Base-by-base conservation (phyloP, 2,113 vertebrate genomes). In the Anolis carolinensis region DNA sequence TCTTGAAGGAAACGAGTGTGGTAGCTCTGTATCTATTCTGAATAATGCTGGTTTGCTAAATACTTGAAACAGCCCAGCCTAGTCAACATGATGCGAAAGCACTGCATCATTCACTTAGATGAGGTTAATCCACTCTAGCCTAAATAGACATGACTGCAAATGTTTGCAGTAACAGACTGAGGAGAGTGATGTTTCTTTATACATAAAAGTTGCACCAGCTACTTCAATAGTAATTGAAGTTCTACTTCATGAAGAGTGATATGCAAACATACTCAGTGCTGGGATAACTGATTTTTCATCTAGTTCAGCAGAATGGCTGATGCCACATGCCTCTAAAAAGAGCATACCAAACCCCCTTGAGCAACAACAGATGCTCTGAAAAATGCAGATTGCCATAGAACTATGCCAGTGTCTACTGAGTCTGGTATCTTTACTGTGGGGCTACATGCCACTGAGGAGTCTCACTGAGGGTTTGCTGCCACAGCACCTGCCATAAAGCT, bases 401-500 rank as follows among this genome's bases (percentile, higher is more conserved):
- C 0, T 0, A 81, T 21, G 82, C 30, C 55, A 67, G 20, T 1
- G 18, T 59, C 16, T n/a, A 5, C 20, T 68, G 77, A 70, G 81
- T 76, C 86, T 50, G 52, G 81, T 81, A 84, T 6, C 68, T 73
- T 72, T 75, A 7, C 9, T 34, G 78, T n/a, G 30, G 70, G 36
- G 67, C 73, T 52, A n/a, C 9, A 10, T 0, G 0, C 86, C 36
- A 21, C 52, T 0, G 25, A 75, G 80, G 85, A 86, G 86, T 81
- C 75, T 68, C 76, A 72, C 6, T 50, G 0, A 72, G 71, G 78
- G 72, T 84, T 88, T 78, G 88, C 80, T n/a, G 71, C 90, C 89
- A 90, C 85, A 93, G 89, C 91, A 88, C 90, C 50, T 87, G 83
- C 87, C 73, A 76, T 71, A 39, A 83, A 73, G 63, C 80, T 11